These are phyloP conservation scores for Pristionchus maxplancki DNA, from an alignment of 2,888 invertebrate species.

Conservation along the genomic window DNA sequence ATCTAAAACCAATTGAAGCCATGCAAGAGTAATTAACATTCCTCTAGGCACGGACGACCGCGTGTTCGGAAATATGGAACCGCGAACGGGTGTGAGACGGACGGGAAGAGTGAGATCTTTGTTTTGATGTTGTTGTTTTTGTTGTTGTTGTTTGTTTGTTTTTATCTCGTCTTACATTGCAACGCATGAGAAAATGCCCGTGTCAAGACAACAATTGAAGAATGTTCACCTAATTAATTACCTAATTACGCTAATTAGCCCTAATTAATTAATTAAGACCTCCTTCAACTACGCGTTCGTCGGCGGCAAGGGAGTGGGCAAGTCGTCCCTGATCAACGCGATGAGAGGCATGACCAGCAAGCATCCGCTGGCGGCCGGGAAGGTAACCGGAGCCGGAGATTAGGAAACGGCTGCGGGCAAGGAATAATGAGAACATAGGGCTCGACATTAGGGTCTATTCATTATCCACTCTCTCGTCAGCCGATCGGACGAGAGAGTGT, in stretches of 20 bases:
- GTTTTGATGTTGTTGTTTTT: background rate
- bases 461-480: too few species aligned
- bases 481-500: too few species aligned
- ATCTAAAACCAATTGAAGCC: too few species aligned
- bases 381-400: slow-evolving; percentile 51
- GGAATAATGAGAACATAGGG: too few species aligned
- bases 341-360: slow-evolving; percentile 66
- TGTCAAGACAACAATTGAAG: background rate
- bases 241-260: background rate
- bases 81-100: slow-evolving; percentile 60
- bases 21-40: too few species aligned
- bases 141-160: background rate
- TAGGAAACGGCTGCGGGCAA: too few species aligned
- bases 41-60: slow-evolving; percentile 60
- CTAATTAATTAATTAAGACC: slow-evolving; percentile 53
- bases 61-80: slow-evolving; percentile 62
- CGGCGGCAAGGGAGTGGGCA: slow-evolving; percentile 62
- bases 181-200: background rate
- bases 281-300: slow-evolving; percentile 69
- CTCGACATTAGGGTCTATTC: too few species aligned
- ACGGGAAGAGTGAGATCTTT: slow-evolving; percentile 59
- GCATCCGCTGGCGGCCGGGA: slow-evolving; percentile 65
- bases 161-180: background rate
- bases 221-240: too few species aligned
- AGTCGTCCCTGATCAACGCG: slow-evolving; percentile 64